Conservation (phyloP, 2,888 invertebrate species). For the Clunio marinus region DNA sequence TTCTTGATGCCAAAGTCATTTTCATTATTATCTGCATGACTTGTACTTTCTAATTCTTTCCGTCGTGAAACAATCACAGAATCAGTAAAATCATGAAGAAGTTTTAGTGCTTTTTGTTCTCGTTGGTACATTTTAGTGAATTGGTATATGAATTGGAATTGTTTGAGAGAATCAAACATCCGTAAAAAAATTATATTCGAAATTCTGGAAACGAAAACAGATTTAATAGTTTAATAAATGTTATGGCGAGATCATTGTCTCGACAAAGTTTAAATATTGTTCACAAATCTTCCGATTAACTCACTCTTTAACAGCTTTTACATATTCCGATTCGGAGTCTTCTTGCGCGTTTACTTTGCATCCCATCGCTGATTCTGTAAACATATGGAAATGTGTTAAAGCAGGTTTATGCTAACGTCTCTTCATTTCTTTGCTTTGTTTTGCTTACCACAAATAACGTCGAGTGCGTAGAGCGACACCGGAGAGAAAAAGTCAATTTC, state of each 20-base stretch:
- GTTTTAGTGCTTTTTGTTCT: conserved; percentile 52
- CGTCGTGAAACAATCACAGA: conserved; percentile 51
- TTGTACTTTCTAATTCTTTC: conserved; percentile 40
- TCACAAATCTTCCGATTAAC: conserved; percentile 44
- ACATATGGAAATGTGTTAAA: conserved; percentile 43
- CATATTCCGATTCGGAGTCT: conserved; percentile 63
- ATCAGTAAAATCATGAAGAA: conserved; percentile 56
- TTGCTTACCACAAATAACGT: conserved; percentile 59
- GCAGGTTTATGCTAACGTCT: background rate
- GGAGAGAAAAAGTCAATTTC: conserved; percentile 59
- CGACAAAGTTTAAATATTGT: background rate
- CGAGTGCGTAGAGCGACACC: conserved; percentile 58
- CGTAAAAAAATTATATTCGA: conserved; percentile 45
- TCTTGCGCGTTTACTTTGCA: conserved; percentile 61
- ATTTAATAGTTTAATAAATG: background rate
- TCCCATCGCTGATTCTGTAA: conserved; percentile 74
- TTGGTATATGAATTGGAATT: conserved; percentile 49
- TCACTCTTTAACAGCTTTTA: conserved; percentile 67
- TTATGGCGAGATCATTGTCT: background rate
- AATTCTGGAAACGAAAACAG: conserved; percentile 4
- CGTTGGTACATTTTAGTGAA: conserved; percentile 57
- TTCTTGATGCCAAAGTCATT: conserved; percentile 54
- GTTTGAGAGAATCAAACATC: conserved; percentile 50
- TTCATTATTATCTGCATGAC: background rate
- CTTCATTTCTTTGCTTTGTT: conserved; percentile 40